Base-by-base conservation (phyloP, 2,797 vertebrate species). In the Chelon labrosus region DNA sequence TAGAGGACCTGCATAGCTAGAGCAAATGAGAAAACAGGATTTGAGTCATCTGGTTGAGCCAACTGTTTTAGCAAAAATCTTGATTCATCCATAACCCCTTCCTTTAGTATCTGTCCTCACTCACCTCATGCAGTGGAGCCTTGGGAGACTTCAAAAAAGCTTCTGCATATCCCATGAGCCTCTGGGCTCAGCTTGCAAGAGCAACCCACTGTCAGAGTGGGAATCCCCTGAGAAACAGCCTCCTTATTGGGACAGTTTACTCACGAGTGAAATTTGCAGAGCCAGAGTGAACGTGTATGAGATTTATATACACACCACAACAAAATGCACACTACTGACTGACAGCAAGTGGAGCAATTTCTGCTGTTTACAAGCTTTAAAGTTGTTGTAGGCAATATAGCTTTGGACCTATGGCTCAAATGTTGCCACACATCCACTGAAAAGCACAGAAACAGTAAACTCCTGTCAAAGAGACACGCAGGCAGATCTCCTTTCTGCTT, bases 161-260 rank as follows among this genome's bases (percentile, higher is more conserved):
- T 17, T 62, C 22, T 3, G 0, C 20, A 31, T 59, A 41, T 88
- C 91, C 89, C 83, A 65, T 19, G 85, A 84, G 89, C 47, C 78
- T 73, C 57, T 80, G 85, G 84, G 84, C 89, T 91, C 88, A 87
- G 90, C 88, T 92, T 89, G 89, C 78, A 53, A 31, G 50, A 77
- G 50, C 61, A 64, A 52, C 19, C 14, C 16, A 41, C 59, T 60
- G 74, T 77, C 71, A 80, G 62, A 61, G 54, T 37, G 22, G 38
- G 42, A 64, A n/a, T 77, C 88, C 85, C 82, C 22, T 4, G 86
- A 81, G 88, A 73, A 58, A 38, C 63, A 11, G 46, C 67, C 22
- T 63, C 39, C 75, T 76, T 67, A 3, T 42, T 39, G 69, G 78
- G 71, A 66, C 47, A 37, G 51, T 65, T 79, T 47, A 52, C 27